Percentiles rank a stretch among this genome's conserved stretches.
Conservation (phyloP, 2,888 invertebrate species). For the Lithosia quadra region DNA sequence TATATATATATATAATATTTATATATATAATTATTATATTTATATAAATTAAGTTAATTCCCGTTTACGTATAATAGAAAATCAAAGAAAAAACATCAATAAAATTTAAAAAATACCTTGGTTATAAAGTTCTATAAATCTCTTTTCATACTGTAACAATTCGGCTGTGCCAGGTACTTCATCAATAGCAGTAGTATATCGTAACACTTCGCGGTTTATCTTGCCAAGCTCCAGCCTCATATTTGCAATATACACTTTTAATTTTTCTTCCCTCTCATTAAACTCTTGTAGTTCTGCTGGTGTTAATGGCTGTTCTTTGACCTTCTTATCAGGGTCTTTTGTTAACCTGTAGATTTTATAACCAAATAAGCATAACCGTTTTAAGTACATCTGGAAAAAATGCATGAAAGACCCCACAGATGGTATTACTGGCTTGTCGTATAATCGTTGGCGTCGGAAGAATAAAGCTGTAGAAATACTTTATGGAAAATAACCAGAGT, state of each 20-base stretch:
- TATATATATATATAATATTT: no score
- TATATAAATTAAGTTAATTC: no score
- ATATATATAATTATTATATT: no score
- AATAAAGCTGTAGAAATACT: no score
- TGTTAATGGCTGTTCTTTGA: slow-evolving; percentile 75
- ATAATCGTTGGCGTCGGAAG: no score
- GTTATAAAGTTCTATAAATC: slow-evolving; percentile 98
- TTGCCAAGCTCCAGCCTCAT: slow-evolving; percentile 91
- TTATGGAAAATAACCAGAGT: no score
- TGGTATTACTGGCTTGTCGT: no score
- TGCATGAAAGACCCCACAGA: no score
- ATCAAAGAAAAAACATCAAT: not conserved
- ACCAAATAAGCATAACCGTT: no score
- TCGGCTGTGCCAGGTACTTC: slow-evolving; percentile 97
- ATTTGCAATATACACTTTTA: slow-evolving; percentile 71
- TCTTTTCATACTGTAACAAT: slow-evolving; percentile 96
- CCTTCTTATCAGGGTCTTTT: slow-evolving; percentile 62
- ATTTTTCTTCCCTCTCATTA: slow-evolving; percentile 73
- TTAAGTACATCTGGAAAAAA: no score
- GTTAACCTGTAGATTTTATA: slow-evolving; percentile 53
- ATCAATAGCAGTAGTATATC: slow-evolving; percentile 94
- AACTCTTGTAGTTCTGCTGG: slow-evolving; percentile 75
- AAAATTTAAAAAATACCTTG: slow-evolving; percentile 89
- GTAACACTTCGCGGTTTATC: slow-evolving; percentile 92
- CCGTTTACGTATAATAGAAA: no score